A percentile compares a stretch with the other conserved stretches of the same genome.
Conservation (phyloP, 2,888 invertebrate genomes). For the Theodoxus fluviatilis region DNA sequence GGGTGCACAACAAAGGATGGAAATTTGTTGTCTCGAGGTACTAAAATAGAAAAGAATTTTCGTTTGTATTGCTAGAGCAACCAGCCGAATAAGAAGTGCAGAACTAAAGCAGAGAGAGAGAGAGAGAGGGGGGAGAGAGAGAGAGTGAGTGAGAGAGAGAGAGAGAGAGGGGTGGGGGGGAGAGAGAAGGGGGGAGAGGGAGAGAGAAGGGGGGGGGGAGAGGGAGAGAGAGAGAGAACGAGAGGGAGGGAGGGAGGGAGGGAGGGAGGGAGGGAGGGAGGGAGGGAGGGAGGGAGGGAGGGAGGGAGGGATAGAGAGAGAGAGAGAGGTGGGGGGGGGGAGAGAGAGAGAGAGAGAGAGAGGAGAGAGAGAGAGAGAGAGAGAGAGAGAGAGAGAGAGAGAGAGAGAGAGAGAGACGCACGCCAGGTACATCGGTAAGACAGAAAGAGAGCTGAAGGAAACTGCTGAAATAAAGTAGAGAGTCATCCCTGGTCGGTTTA, state of each 20-base stretch:
- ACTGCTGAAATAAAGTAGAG: no score
- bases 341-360: not conserved
- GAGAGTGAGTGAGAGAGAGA: not conserved
- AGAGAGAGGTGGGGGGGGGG: not conserved
- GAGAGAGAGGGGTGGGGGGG: conserved; percentile 12
- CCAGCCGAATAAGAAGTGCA: not conserved
- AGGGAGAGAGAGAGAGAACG: not conserved
- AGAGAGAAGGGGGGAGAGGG: not conserved
- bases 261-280: not conserved
- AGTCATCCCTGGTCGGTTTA: no score
- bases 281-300: not conserved
- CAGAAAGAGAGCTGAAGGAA: no score
- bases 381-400: conserved; percentile 16
- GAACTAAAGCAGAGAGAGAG: not conserved
- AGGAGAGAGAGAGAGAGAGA: conserved; percentile 14
- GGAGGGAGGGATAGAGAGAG: conserved; percentile 7
- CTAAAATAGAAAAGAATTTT: no score
- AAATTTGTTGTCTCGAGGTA: no score
- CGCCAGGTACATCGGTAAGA: no score
- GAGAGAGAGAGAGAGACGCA: conserved; percentile 14
- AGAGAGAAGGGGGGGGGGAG: not conserved
- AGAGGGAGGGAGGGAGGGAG: not conserved
- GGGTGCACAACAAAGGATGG: no score
- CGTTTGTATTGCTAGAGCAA: no score
- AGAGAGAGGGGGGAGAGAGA: no score